Evolutionary conservation across 2,888 invertebrate genomes (phyloP).

Genomic region (Blastobasis adustella): DNA sequence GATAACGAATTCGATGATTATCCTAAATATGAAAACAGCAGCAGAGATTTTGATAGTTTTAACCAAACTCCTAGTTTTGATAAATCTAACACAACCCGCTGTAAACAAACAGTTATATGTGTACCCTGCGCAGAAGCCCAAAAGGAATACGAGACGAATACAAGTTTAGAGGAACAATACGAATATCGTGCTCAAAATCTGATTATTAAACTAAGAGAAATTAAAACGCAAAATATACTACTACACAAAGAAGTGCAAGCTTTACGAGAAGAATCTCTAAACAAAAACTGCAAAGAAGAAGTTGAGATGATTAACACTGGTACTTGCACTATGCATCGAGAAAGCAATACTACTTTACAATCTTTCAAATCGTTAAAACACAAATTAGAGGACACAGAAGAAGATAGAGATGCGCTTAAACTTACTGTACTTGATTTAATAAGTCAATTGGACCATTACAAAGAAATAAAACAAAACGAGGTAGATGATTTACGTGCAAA

Average conservation of each 20-base stretch:
- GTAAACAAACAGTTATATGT: slow-evolving; percentile 22
- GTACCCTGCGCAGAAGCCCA: slow-evolving; percentile 21
- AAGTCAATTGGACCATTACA: slow-evolving; percentile 36
- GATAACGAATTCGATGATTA: slow-evolving; percentile 16
- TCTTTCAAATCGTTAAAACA: slow-evolving; percentile 26
- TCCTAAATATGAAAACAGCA: slow-evolving; percentile 7
- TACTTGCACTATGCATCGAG: slow-evolving; percentile 14
- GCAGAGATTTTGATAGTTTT: slow-evolving; percentile 16
- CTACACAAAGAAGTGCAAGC: slow-evolving; percentile 40
- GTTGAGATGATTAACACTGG: too few species aligned
- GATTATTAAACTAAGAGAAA: slow-evolving; percentile 50
- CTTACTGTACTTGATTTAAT: slow-evolving; percentile 37
- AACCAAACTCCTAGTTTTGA: slow-evolving; percentile 9
- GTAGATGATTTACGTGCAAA: slow-evolving; percentile 44
- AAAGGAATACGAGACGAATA: slow-evolving; percentile 15
- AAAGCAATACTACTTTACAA: slow-evolving; percentile 32
- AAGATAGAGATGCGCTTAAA: slow-evolving; percentile 36
- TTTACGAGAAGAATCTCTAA: slow-evolving; percentile 35
- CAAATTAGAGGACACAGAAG: slow-evolving; percentile 43
- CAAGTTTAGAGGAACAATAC: slow-evolving; percentile 24
- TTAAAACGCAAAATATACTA: slow-evolving; percentile 51
- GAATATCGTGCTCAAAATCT: slow-evolving; percentile 46
- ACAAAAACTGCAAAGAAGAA: slow-evolving; percentile 7
- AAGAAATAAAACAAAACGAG: slow-evolving; percentile 42
- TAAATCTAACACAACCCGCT: slow-evolving; percentile 4